These are phyloP conservation scores for Passer montanus DNA, from an alignment of 2,113 vertebrate genomes.

Conservation along the genomic window DNA sequence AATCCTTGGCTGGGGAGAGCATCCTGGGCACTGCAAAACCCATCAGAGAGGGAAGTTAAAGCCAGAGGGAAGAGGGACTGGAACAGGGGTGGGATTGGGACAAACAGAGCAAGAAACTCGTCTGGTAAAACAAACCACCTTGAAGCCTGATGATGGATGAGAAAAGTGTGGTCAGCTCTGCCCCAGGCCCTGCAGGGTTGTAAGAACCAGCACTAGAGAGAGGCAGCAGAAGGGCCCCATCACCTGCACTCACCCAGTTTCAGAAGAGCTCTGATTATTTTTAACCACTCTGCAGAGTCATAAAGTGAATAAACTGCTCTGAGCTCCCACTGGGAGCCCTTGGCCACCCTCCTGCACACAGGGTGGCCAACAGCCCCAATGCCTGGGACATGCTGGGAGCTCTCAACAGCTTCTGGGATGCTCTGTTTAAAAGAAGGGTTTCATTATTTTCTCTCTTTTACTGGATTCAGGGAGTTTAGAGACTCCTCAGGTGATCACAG, in stretches of 20 bases:
- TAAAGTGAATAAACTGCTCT: neutral
- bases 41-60: neutral
- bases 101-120: neutral
- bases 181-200: neutral
- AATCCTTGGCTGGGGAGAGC: neutral
- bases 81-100: too few species aligned
- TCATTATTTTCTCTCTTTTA: fast-evolving
- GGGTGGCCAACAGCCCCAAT: neutral
- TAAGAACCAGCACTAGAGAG: neutral
- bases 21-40: neutral
- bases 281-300: neutral
- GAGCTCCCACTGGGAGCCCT: neutral
- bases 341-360: fast-evolving
- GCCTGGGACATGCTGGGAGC: fast-evolving
- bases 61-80: fast-evolving
- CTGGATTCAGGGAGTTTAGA: neutral
- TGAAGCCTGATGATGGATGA: fast-evolving
- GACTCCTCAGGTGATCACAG: neutral
- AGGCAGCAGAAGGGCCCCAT: neutral
- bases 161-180: neutral
- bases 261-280: neutral
- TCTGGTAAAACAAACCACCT: neutral
- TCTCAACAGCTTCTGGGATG: neutral
- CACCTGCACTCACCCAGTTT: neutral
- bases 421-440: neutral